Conservation (phyloP, 2,797 vertebrate species). For the Hypotaenidia okinawae region DNA sequence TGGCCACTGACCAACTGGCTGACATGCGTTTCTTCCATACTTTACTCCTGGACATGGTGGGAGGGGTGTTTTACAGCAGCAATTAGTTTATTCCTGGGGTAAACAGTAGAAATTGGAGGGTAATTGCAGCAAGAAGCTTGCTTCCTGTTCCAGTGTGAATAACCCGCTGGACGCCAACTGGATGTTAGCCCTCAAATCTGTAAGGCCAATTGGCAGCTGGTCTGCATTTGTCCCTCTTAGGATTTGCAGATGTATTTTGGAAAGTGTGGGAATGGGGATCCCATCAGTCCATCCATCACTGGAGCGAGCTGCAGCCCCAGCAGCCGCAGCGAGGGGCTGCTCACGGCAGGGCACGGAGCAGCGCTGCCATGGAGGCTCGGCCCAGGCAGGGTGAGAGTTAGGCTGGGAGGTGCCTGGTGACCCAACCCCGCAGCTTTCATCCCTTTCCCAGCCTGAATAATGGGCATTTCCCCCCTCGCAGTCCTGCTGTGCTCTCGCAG, state of each 20-base stretch:
- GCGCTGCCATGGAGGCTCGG: fast-evolving
- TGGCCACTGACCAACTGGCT: conserved; percentile 68
- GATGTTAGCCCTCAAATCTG: conserved; percentile 46
- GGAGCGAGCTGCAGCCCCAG: not conserved
- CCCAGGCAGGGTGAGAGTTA: not conserved
- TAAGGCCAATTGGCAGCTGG: conserved; percentile 49
- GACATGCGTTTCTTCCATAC: conserved; percentile 23
- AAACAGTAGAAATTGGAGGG: conserved; percentile 69
- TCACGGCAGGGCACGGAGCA: not conserved
- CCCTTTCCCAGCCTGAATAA: not conserved
- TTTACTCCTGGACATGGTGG: conserved; percentile 51
- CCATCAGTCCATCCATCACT: not conserved
- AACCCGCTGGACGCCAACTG: conserved; percentile 61
- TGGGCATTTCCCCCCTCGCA: not conserved
- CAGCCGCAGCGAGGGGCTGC: not conserved
- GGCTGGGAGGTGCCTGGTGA: not conserved
- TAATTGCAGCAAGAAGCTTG: conserved; percentile 64
- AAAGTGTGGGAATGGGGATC: conserved; percentile 3
- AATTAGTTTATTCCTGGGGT: conserved; percentile 71
- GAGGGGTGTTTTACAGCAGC: conserved; percentile 62
- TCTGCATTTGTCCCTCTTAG: conserved; percentile 49
- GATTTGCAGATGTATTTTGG: conserved; percentile 33
- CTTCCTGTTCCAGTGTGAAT: conserved; percentile 61
- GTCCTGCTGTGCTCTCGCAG: not conserved
- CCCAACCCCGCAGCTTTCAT: not conserved